Conservation (phyloP, 2,888 invertebrate species). For the Macrosoma leucophasiata region DNA sequence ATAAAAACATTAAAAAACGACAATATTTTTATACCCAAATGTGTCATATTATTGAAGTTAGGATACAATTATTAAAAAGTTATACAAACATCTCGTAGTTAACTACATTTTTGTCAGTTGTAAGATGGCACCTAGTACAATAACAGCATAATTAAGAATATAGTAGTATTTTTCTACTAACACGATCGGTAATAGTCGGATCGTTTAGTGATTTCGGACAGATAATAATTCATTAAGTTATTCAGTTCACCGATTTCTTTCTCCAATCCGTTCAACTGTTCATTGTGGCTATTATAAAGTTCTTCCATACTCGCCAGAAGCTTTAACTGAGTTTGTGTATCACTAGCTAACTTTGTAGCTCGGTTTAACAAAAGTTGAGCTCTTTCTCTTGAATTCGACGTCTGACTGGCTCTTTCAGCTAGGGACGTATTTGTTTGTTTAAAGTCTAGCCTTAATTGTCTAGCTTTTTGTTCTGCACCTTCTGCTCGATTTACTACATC, state of each 20-base stretch:
- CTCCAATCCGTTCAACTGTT: conserved; percentile 75
- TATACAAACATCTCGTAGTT: too few relatives aligned
- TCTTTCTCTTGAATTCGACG: conserved; percentile 84
- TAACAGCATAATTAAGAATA: too few relatives aligned
- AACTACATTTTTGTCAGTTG: too few relatives aligned
- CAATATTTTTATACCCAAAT: too few relatives aligned
- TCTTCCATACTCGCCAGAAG: conserved; percentile 83
- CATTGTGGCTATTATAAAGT: conserved; percentile 80
- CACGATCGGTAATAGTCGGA: conserved; percentile 79
- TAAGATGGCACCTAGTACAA: too few relatives aligned
- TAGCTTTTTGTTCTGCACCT: conserved; percentile 79
- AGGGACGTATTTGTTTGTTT: conserved; percentile 82
- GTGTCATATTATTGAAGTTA: too few relatives aligned
- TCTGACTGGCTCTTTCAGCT: conserved; percentile 82
- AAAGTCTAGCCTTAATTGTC: conserved; percentile 80
- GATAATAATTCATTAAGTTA: conserved; percentile 78
- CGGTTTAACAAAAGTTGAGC: conserved; percentile 86
- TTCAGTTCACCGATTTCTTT: conserved; percentile 78
- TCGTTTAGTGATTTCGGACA: conserved; percentile 76
- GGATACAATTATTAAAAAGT: too few relatives aligned
- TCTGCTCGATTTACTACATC: conserved; percentile 84
- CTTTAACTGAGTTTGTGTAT: conserved; percentile 83
- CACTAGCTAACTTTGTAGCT: conserved; percentile 88
- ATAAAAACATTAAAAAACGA: too few relatives aligned
- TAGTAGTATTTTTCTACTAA: conserved; percentile 40